Percentiles rank a stretch among this genome's conserved stretches.
Conservation (phyloP, 2,113 vertebrate genomes). For the Ardeotis arabs region DNA sequence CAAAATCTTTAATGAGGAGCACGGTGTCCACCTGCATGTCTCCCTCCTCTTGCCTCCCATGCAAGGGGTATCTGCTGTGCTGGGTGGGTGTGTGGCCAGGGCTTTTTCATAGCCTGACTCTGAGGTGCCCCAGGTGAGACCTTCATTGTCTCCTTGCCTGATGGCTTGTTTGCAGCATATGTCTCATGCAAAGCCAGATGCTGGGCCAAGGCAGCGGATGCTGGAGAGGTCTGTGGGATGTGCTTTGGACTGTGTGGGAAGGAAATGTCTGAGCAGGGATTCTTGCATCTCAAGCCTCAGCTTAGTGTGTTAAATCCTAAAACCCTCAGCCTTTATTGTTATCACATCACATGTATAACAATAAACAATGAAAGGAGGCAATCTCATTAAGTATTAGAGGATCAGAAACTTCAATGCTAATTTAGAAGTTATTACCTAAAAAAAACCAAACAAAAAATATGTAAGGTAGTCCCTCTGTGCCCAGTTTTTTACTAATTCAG, state of each 20-base stretch:
- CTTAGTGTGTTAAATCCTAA: not conserved
- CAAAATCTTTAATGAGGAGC: not conserved
- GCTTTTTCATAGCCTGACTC: not conserved
- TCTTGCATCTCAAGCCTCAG: not conserved
- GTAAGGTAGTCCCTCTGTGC: not conserved
- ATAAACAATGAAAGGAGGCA: not conserved
- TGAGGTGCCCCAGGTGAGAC: not conserved
- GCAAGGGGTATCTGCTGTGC: not conserved
- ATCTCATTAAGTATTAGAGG: not conserved
- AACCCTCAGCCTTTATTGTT: not conserved
- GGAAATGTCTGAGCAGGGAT: not conserved
- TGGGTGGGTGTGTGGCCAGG: rapidly evolving
- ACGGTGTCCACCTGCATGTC: rapidly evolving
- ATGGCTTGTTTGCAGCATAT: not conserved
- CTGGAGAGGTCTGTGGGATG: not conserved
- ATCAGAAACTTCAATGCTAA: not conserved
- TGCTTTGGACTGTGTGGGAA: not conserved
- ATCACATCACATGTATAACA: not conserved
- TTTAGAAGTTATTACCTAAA: not conserved
- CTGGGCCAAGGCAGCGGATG: not conserved
- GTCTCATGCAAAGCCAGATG: rapidly evolving
- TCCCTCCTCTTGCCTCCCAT: not conserved
- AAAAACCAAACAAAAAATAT: not conserved
- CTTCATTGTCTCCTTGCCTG: rapidly evolving
- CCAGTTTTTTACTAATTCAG: not conserved